These are phyloP conservation scores for Pogonocherus hispidulus DNA, from an alignment of 2,888 invertebrate genomes.

Conservation along the genomic window DNA sequence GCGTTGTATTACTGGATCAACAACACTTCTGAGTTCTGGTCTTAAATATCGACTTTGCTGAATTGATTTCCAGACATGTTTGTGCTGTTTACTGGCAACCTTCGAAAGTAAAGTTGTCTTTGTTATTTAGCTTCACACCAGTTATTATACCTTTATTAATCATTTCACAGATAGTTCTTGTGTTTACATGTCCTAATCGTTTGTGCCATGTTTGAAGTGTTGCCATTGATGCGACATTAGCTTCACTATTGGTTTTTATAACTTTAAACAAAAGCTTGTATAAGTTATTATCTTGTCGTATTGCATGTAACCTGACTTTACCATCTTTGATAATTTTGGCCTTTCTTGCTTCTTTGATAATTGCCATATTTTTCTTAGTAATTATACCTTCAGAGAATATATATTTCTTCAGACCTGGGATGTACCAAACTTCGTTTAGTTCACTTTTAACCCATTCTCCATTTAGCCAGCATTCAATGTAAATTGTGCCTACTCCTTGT, in stretches of 20 bases:
- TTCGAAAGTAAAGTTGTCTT: slow-evolving; percentile 1
- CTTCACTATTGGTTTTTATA: slow-evolving; percentile 23
- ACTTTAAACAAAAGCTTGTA: slow-evolving; percentile 48
- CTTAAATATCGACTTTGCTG: no score
- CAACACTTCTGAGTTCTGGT: no score
- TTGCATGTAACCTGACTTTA: slow-evolving; percentile 39
- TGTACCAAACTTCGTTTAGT: slow-evolving; percentile 54
- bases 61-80: no score
- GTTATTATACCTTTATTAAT: no score
- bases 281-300: slow-evolving; percentile 48
- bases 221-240: background rate
- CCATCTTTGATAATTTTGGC: slow-evolving; percentile 34
- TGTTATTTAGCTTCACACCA: background rate
- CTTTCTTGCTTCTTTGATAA: slow-evolving; percentile 48
- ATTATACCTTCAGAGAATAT: slow-evolving; percentile 60
- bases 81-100: slow-evolving; percentile 1
- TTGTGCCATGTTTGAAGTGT: slow-evolving; percentile 35
- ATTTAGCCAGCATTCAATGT: slow-evolving; percentile 48
- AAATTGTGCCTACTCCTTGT: slow-evolving; percentile 49
- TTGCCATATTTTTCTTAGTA: slow-evolving; percentile 52
- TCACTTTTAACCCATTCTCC: slow-evolving; percentile 49
- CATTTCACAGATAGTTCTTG: slow-evolving; percentile 21
- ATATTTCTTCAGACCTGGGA: slow-evolving; percentile 58
- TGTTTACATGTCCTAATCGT: slow-evolving; percentile 31
- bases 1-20: no score